These are phyloP conservation scores for Meliscaeva auricollis DNA, from an alignment of 2,888 invertebrate species.

Conservation along the genomic window DNA sequence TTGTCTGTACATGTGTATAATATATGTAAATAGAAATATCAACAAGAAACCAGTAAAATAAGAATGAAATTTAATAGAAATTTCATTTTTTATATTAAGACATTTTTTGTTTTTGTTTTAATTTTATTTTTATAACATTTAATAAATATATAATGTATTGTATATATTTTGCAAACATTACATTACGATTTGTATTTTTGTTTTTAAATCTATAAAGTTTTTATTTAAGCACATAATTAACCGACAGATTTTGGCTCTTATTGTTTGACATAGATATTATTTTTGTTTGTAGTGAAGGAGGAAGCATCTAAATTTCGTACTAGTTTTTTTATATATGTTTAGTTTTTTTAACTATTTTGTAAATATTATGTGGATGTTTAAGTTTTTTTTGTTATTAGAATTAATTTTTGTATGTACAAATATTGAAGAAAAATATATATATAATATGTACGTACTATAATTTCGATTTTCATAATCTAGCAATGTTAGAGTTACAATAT, in stretches of 20 bases:
- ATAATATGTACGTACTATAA: slow-evolving; percentile 50
- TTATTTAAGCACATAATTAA: slow-evolving; percentile 46
- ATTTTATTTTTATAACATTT: slow-evolving; percentile 30
- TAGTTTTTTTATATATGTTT: slow-evolving; percentile 33
- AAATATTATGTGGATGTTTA: slow-evolving; percentile 38
- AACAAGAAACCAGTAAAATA: slow-evolving; percentile 72
- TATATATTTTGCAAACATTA: slow-evolving; percentile 6
- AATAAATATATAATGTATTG: slow-evolving; percentile 10
- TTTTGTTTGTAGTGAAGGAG: slow-evolving; percentile 43
- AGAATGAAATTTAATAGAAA: slow-evolving; percentile 66
- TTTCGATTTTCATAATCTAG: slow-evolving; percentile 56
- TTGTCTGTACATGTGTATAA: slow-evolving; percentile 60
- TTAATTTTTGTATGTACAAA: slow-evolving; percentile 67
- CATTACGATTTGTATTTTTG: slow-evolving; percentile 20
- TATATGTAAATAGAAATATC: slow-evolving; percentile 61
- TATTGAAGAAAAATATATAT: slow-evolving; percentile 72
- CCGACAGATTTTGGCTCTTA: slow-evolving; percentile 33
- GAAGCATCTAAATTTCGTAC: slow-evolving; percentile 55
- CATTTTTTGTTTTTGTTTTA: slow-evolving; percentile 23
- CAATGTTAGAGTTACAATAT: slow-evolving; percentile 42
- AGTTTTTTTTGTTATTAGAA: slow-evolving; percentile 13
- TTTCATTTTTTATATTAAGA: slow-evolving; percentile 38
- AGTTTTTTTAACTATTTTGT: slow-evolving; percentile 43
- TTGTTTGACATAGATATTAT: slow-evolving; percentile 12
- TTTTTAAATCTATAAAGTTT: slow-evolving; percentile 31